Conservation (phyloP, 2,888 invertebrate species). For the Drosophila kambysellisi region DNA sequence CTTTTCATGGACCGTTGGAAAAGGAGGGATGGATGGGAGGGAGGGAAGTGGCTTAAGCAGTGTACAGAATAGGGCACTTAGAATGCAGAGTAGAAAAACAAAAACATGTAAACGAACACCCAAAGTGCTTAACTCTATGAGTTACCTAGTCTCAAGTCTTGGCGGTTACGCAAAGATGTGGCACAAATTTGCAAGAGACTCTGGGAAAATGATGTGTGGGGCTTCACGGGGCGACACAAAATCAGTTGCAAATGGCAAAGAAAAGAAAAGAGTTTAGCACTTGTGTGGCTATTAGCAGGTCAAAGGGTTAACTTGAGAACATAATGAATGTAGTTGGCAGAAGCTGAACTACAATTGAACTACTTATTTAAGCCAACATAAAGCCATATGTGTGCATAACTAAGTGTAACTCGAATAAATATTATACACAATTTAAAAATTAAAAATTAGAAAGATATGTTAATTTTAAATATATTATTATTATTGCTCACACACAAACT, state of each 20-base stretch:
- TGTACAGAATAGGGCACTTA: slow-evolving; percentile 44
- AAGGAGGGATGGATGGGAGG: not conserved
- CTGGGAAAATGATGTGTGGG: slow-evolving; percentile 37
- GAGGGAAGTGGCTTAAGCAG: not conserved
- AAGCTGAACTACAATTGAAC: not conserved
- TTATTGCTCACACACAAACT: not conserved
- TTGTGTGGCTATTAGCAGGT: slow-evolving; percentile 59
- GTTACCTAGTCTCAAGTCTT: slow-evolving; percentile 59
- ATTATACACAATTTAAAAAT: not conserved
- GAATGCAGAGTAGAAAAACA: slow-evolving; percentile 42
- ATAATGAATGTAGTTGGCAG: slow-evolving; percentile 23
- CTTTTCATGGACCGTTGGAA: slow-evolving; percentile 41
- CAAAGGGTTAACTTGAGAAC: slow-evolving; percentile 67
- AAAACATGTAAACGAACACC: slow-evolving; percentile 72
- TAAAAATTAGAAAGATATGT: not conserved
- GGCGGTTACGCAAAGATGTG: slow-evolving; percentile 33
- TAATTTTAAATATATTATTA: not conserved
- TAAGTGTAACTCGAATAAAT: not conserved
- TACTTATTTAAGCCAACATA: not conserved
- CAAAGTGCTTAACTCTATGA: slow-evolving; percentile 63
- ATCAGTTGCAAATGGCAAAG: slow-evolving; percentile 33
- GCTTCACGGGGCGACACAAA: slow-evolving; percentile 28
- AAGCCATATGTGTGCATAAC: not conserved
- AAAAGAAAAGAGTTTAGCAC: slow-evolving; percentile 24
- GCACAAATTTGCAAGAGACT: slow-evolving; percentile 23